Evolutionary conservation across 2,797 vertebrate genomes (phyloP).

Genomic region (Myotis myotis): DNA sequence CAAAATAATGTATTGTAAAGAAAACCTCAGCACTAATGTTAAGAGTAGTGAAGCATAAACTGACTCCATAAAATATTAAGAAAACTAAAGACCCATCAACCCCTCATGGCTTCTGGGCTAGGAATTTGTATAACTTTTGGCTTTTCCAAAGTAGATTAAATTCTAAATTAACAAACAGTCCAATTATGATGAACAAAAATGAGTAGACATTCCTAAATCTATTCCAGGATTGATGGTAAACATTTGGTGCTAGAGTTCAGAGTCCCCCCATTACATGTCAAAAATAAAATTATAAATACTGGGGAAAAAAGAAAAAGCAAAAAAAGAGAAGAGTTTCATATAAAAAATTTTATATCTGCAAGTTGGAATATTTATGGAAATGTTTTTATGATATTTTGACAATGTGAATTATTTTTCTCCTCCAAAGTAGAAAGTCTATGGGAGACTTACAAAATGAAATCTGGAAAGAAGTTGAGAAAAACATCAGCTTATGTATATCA

Average conservation of each 20-base stretch:
- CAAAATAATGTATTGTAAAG: slow-evolving; percentile 76
- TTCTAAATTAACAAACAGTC: slow-evolving; percentile 39
- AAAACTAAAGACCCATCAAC: slow-evolving; percentile 56
- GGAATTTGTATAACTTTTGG: not conserved
- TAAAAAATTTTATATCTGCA: slow-evolving; percentile 8
- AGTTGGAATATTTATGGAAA: not conserved
- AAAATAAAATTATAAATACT: slow-evolving; percentile 53
- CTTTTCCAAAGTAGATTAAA: not conserved
- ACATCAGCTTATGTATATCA: not conserved
- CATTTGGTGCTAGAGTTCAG: slow-evolving; percentile 61
- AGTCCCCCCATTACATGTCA: slow-evolving; percentile 53
- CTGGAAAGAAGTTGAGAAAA: slow-evolving; percentile 4
- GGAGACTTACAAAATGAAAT: slow-evolving; percentile 27
- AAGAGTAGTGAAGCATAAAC: slow-evolving; percentile 62
- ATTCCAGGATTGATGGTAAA: slow-evolving; percentile 70
- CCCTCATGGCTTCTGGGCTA: slow-evolving; percentile 48
- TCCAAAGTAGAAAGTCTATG: not conserved
- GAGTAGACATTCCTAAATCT: not conserved
- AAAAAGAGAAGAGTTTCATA: not conserved
- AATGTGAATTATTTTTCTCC: slow-evolving; percentile 30
- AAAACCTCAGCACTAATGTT: slow-evolving; percentile 64
- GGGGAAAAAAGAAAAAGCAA: not conserved
- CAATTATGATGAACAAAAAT: slow-evolving; percentile 33
- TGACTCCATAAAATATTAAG: slow-evolving; percentile 73
- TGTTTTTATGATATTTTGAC: not conserved